These are phyloP conservation scores for Atopsyche davidsoni DNA, from an alignment of 1,140 invertebrate species.

Conservation along the genomic window DNA sequence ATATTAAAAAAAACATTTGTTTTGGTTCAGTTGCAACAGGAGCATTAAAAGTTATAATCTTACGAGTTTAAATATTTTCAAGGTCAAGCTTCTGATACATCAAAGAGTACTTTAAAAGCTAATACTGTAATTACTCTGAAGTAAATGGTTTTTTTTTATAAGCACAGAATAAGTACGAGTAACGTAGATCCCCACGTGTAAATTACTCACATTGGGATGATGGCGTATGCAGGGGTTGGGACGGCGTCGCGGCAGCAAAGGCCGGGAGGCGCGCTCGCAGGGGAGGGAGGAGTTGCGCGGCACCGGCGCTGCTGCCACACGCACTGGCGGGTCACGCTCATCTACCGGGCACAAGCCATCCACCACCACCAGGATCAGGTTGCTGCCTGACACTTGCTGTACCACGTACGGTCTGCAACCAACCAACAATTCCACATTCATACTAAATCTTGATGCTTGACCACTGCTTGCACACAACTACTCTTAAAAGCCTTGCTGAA, in stretches of 20 bases:
- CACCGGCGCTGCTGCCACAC: slow-evolving; percentile 57
- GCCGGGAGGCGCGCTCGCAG: slow-evolving; percentile 54
- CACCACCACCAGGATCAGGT: slow-evolving; percentile 77
- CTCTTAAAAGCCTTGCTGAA: too few species aligned
- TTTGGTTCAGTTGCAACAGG: too few species aligned
- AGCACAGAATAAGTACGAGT: neutral
- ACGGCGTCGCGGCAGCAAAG: slow-evolving; percentile 53
- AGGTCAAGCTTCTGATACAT: too few species aligned
- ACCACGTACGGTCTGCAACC: slow-evolving; percentile 74
- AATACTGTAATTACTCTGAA: too few species aligned
- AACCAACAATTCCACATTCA: too few species aligned
- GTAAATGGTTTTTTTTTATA: too few species aligned
- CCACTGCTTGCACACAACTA: too few species aligned
- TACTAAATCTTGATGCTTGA: too few species aligned
- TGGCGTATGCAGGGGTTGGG: slow-evolving; percentile 62
- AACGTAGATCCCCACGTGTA: neutral
- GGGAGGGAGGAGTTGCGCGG: slow-evolving; percentile 57
- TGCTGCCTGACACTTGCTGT: slow-evolving; percentile 73
- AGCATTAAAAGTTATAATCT: too few species aligned
- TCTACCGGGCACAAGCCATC: slow-evolving; percentile 57
- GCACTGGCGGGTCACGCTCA: slow-evolving; percentile 40
- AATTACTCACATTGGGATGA: slow-evolving; percentile 59
- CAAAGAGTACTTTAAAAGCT: too few species aligned
- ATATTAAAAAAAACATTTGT: too few species aligned
- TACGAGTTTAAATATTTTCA: too few species aligned